phyloP scores from a whole-genome alignment of 2,797 vertebrate genomes.

The Enteromius treurensis region DNA sequence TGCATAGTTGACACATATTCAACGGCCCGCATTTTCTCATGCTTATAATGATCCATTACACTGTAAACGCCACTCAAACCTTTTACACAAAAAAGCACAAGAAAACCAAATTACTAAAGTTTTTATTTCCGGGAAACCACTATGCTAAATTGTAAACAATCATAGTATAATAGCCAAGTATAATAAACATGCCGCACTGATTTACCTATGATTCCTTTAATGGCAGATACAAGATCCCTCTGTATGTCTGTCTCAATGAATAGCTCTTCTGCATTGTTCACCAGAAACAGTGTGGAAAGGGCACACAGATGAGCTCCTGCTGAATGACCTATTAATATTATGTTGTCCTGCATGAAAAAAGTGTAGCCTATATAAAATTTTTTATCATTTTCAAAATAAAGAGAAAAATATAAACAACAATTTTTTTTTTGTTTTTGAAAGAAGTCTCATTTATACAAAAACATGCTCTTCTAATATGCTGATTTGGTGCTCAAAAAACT shows the following conservation, averaged over 20 bases:
- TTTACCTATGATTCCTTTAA: slow-evolving; percentile 78
- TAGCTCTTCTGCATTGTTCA: slow-evolving; percentile 71
- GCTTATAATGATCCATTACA: slow-evolving; percentile 78
- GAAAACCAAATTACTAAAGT: neutral
- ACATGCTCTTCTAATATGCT: neutral
- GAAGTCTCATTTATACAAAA: neutral
- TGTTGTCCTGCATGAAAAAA: slow-evolving; percentile 68
- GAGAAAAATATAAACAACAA: neutral
- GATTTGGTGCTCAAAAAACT: neutral
- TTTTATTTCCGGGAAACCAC: neutral
- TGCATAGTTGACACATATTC: slow-evolving; percentile 81
- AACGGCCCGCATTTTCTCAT: slow-evolving; percentile 74
- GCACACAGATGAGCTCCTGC: slow-evolving; percentile 78
- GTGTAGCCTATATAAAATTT: neutral
- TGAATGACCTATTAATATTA: slow-evolving; percentile 79
- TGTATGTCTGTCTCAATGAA: slow-evolving; percentile 70
- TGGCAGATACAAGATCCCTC: slow-evolving; percentile 59
- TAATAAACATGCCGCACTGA: slow-evolving; percentile 8
- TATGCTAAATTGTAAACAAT: neutral
- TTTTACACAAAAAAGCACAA: slow-evolving; percentile 46
- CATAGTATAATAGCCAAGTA: neutral
- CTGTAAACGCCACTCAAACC: slow-evolving; percentile 80
- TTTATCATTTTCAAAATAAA: neutral
- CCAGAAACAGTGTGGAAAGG: slow-evolving; percentile 74
- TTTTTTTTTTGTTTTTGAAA: neutral